Percentiles rank a stretch among this genome's conserved stretches.
Conservation (phyloP, 2,113 vertebrate genomes). For the Pristiophorus japonicus region DNA sequence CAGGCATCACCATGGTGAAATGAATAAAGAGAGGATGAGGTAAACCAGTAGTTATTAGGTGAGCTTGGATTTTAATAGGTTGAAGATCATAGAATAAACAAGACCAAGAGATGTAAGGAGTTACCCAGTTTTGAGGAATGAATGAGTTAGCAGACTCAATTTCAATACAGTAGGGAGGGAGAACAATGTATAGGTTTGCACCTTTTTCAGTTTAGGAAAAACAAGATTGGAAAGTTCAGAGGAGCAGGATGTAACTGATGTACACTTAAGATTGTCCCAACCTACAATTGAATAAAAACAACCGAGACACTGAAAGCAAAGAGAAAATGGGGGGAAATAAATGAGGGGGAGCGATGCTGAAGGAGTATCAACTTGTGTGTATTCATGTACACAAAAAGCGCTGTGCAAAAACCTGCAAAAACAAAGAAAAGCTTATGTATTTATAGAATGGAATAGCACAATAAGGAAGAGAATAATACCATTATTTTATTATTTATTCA, state of each 20-base stretch:
- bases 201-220: not conserved
- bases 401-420: not conserved
- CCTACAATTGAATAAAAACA: not conserved
- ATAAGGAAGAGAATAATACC: not conserved
- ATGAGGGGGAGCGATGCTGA: not conserved
- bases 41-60: not conserved
- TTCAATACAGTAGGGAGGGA: not conserved
- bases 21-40: not conserved
- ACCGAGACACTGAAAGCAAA: not conserved
- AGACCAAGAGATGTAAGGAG: not conserved
- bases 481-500: not conserved
- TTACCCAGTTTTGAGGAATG: not conserved
- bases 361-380: not conserved
- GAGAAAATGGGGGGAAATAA: not conserved
- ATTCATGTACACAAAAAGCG: not conserved
- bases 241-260: too few relatives aligned
- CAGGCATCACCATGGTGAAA: not conserved
- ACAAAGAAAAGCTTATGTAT: not conserved
- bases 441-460: not conserved
- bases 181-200: not conserved
- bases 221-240: constrained; percentile 3
- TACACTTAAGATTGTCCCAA: not conserved
- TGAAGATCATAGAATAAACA: not conserved
- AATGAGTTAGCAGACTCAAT: not conserved
- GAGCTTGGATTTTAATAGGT: not conserved